Base-by-base conservation (phyloP, 2,113 vertebrate species). In the Rhipidura dahli region DNA sequence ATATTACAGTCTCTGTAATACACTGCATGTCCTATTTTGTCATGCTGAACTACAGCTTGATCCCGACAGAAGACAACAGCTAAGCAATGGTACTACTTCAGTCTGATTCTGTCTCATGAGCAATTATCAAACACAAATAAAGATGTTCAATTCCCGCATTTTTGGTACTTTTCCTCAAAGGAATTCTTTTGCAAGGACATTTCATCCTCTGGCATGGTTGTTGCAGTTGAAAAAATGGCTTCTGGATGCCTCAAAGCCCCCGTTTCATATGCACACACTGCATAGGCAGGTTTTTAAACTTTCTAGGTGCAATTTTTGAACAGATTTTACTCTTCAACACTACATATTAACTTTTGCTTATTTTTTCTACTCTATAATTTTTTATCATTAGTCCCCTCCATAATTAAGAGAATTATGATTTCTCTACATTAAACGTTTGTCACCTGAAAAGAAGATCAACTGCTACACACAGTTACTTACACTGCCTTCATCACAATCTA, bases 101-200 rank as follows among this genome's bases (percentile, higher is more conserved):
- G 27, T 11, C 19, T 39, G 6, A 63, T 79, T 82, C 51, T 7
- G 39, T 44, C 35, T 44, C 33, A 21, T 2, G 8, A 79, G 12
- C 0, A 0, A 45, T 18, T n/a, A 59, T 15, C 35, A 16, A 57
- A 22, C 1, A 0, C 50, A 87, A 33, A n/a, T 33, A 21, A 68
- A 56, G 21, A 15, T 4, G 11, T 18, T 11, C 24, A 56, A 3
- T 39, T 16, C 20, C 31, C 30, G 13, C 0, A 3, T 0, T 2
- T 50, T 47, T 68, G 18, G 24, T 54, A 47, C n/a, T 16, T 69
- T 75, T 44, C 75, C 49, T 70, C n/a, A 63, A 47, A 70, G 31
- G 18, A 42, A 44, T 57, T 40, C 37, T 72, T 92, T 39, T 57
- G 16, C 63, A 90, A 83, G 53, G 47, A 31, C 23, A 24, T 69